Base-by-base conservation (phyloP, 2,113 vertebrate genomes). In the Tupaia chinensis region DNA sequence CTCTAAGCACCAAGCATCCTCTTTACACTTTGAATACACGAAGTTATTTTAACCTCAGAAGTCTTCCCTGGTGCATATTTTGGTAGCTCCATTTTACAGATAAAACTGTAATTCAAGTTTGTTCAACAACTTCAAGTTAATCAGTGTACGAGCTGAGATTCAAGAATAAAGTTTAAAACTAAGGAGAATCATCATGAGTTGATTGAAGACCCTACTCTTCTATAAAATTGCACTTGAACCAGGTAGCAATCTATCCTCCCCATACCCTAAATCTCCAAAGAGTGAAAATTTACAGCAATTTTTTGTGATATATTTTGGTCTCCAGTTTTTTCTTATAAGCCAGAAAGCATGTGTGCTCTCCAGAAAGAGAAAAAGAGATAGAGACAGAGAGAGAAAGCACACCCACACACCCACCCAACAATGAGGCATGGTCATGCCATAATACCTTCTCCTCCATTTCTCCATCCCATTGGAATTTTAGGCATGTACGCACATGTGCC, bases 181-280 rank as follows among this genome's bases (percentile, higher is more conserved):
- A 93, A 22, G 56, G 15, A 94, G 81, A 94, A 81, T 63, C 81
- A 93, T 53, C 61, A 76, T 68, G 76, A 79, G 27, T 15, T 90
- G 20, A 79, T 9, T 94, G 34, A 88, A 80, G n/a, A 66, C 32
- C 12, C 5, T 60, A n/a, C 16, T 65, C 22, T 89, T 93, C n/a
- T 29, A 76, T 44, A 89, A 89, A 94, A 93, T 3, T 76, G 23
- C 5, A 19, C 29, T 58, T 53, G 56, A 86, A 93, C 53, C 5
- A 61, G 5, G 32, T 16, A 66, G 9, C 3, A 74, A 12, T 76
- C 44, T 89, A 22, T 58, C 13, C 22, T 70, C 72, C 58, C 22
- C 3, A 20, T 4, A 44, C 22, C 1, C 32, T 32, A 15, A 86
- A 66, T 66, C 19, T 86, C 87, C 22, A 44, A 74, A 74, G 74